Evolutionary conservation across 1,140 invertebrate species (phyloP).

Genomic region (Aporrectodea caliginosa): DNA sequence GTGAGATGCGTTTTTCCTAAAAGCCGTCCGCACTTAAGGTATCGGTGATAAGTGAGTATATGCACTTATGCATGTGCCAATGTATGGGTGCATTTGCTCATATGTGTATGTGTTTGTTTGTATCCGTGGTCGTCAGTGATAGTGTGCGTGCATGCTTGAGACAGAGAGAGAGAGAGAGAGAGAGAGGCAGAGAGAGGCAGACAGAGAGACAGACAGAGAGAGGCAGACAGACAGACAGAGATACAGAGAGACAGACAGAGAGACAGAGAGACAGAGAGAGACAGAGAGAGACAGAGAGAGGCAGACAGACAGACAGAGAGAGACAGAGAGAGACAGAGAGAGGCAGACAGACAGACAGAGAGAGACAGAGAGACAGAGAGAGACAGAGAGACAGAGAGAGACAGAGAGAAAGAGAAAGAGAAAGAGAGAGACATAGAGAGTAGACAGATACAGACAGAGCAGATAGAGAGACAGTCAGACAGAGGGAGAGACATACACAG

Average conservation of each 20-base stretch:
- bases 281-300: background rate
- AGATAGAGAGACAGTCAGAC: background rate
- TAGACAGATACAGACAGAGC: background rate
- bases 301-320: background rate
- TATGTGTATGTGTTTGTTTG: no score
- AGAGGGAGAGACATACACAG: background rate
- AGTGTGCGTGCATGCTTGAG: no score
- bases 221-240: background rate
- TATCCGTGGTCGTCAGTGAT: no score
- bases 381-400: background rate
- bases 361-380: background rate
- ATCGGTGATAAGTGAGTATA: no score
- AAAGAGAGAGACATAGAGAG: background rate
- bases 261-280: background rate
- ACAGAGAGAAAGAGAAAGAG: background rate
- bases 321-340: background rate
- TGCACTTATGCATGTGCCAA: no score
- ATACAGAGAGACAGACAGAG: background rate
- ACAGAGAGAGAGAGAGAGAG: no score
- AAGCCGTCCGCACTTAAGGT: no score
- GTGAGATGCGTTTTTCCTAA: no score
- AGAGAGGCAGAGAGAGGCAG: no score
- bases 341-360: background rate
- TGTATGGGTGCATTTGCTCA: no score
- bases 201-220: background rate